Evolutionary conservation across 2,797 vertebrate genomes (phyloP).

Genomic region (Pantherophis vulpinus): DNA sequence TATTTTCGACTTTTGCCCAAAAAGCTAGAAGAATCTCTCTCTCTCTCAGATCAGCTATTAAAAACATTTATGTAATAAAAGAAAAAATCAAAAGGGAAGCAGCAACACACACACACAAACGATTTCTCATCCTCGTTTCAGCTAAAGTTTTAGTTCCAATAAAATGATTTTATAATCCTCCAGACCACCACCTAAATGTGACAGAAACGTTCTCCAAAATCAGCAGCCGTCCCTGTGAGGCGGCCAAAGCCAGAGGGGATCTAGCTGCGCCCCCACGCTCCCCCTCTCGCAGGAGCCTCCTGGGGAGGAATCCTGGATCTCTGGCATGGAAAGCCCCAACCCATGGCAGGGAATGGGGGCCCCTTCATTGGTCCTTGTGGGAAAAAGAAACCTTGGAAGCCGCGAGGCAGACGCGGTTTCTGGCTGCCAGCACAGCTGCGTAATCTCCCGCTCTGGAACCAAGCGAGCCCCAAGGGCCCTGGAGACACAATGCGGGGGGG

Average conservation of each 20-base stretch:
- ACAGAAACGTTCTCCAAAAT: neutral
- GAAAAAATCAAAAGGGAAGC: neutral
- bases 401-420: neutral
- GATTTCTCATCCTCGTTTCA: neutral
- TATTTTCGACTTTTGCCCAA: neutral
- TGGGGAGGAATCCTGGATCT: neutral
- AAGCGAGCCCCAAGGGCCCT: too few species aligned
- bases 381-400: too few species aligned
- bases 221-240: too few species aligned
- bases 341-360: neutral
- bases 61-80: neutral
- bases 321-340: neutral
- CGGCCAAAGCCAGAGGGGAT: too few species aligned
- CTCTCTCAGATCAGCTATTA: too few species aligned
- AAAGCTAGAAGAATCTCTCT: neutral
- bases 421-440: neutral
- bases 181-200: neutral
- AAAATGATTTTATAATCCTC: neutral
- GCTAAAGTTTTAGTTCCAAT: neutral
- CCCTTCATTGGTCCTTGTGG: accelerated
- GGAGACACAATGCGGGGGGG: too few species aligned
- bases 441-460: too few species aligned
- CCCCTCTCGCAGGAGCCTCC: too few species aligned
- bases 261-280: neutral
- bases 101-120: neutral